Evolutionary conservation across 2,888 invertebrate species (phyloP).

Genomic region (Barypeithes pellucidus): DNA sequence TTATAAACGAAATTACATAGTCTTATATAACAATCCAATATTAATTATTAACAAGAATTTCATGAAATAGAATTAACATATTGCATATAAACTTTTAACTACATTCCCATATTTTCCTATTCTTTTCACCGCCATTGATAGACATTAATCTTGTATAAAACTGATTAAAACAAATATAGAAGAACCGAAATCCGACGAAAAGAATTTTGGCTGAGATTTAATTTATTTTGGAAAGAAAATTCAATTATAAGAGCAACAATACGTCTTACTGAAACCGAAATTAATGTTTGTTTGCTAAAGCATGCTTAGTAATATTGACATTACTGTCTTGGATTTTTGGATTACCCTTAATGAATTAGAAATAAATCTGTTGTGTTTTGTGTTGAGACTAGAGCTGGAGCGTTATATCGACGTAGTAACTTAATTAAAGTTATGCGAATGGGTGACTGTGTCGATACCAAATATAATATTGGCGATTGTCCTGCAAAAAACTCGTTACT

Average conservation of each 20-base stretch:
- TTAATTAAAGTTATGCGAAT: too few species aligned
- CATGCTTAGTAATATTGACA: conserved; percentile 44
- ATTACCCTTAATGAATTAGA: conserved; percentile 37
- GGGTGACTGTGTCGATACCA: too few species aligned
- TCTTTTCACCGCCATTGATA: neutral
- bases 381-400: neutral
- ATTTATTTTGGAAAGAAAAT: conserved; percentile 46
- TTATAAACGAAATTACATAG: too few species aligned
- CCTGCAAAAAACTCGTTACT: too few species aligned
- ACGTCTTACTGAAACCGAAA: conserved; percentile 41
- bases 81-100: neutral
- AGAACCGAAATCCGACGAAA: conserved; percentile 32
- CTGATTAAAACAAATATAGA: conserved; percentile 35
- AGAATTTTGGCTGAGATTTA: conserved; percentile 36
- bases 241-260: conserved; percentile 49
- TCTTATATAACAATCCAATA: too few species aligned
- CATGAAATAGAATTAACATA: neutral
- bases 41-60: neutral
- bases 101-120: neutral
- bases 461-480: too few species aligned
- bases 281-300: conserved; percentile 45
- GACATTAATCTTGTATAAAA: conserved; percentile 35
- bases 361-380: conserved; percentile 39
- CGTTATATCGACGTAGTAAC: too few species aligned
- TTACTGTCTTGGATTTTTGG: conserved; percentile 34